Evolutionary conservation across 1,140 invertebrate species (phyloP).

Genomic region (Panagrolaimus sp.): DNA sequence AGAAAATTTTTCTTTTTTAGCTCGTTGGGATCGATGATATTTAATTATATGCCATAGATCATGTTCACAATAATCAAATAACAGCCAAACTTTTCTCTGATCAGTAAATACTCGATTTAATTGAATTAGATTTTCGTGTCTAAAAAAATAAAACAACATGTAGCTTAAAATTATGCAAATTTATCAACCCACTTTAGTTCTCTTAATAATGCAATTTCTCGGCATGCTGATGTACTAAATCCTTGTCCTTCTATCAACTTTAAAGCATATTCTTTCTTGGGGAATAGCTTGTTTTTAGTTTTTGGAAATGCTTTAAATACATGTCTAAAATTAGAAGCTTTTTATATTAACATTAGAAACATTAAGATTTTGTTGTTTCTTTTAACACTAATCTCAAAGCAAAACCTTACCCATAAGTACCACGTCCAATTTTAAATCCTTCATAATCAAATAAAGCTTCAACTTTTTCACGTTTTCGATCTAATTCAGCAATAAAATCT

Average conservation of each 20-base stretch:
- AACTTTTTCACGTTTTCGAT: too few species aligned
- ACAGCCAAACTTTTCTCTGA: conserved; percentile 69
- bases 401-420: too few species aligned
- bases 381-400: background rate
- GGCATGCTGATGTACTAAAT: conserved; percentile 96
- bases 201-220: conserved; percentile 95
- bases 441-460: too few species aligned
- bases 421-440: too few species aligned
- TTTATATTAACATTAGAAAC: too few species aligned
- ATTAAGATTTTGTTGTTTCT: background rate
- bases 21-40: conserved; percentile 94
- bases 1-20: conserved; percentile 77
- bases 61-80: conserved; percentile 99
- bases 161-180: background rate
- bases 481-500: too few species aligned
- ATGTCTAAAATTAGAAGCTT: conserved; percentile 65
- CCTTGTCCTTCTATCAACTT: conserved; percentile 99
- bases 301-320: conserved; percentile 90
- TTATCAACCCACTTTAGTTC: conserved; percentile 76
- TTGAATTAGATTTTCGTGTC: conserved; percentile 53
- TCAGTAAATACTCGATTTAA: conserved; percentile 95
- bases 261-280: conserved; percentile 77
- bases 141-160: background rate
- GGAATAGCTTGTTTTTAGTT: conserved; percentile 61
- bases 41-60: conserved; percentile 99